These are phyloP conservation scores for Manduca sexta DNA, from an alignment of 1,140 invertebrate genomes.

Conservation along the genomic window DNA sequence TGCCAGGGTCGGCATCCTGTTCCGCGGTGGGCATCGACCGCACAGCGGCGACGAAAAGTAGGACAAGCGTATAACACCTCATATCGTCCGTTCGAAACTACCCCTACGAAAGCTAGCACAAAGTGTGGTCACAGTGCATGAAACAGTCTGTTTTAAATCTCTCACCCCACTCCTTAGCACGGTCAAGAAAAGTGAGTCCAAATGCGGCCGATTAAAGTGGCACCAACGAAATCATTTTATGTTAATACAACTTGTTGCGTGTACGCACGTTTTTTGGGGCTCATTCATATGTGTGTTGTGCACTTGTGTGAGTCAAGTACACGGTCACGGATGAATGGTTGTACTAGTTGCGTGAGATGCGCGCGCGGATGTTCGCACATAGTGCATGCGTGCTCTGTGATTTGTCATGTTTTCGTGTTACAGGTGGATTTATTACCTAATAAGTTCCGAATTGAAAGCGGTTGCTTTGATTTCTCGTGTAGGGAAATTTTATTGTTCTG, in stretches of 20 bases:
- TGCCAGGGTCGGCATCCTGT: slow-evolving; percentile 41
- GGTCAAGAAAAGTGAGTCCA: slow-evolving; percentile 54
- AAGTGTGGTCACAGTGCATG: slow-evolving; percentile 54
- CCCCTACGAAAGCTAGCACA: slow-evolving; percentile 56
- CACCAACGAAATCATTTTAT: slow-evolving; percentile 38
- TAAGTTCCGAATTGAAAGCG: too few species aligned
- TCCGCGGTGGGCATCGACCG: slow-evolving; percentile 54
- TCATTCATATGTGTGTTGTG: slow-evolving; percentile 6
- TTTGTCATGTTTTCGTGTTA: background rate
- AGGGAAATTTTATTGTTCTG: too few species aligned
- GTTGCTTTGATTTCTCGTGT: too few species aligned
- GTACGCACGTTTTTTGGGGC: slow-evolving; percentile 12
- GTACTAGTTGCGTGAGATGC: slow-evolving; percentile 19
- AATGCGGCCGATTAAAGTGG: slow-evolving; percentile 50
- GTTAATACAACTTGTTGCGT: slow-evolving; percentile 28
- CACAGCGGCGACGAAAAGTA: slow-evolving; percentile 46
- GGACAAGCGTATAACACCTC: slow-evolving; percentile 44
- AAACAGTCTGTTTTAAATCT: slow-evolving; percentile 54
- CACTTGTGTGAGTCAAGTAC: slow-evolving; percentile 8
- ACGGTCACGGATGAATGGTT: slow-evolving; percentile 19
- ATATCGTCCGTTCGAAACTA: slow-evolving; percentile 38
- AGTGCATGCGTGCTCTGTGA: background rate
- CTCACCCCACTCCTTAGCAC: slow-evolving; percentile 51
- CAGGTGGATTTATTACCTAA: background rate
- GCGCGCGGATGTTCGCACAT: background rate